A percentile compares a stretch with the other conserved stretches of the same genome.
Conservation (phyloP, 2,888 invertebrate genomes). For the Clistopyga incitator region DNA sequence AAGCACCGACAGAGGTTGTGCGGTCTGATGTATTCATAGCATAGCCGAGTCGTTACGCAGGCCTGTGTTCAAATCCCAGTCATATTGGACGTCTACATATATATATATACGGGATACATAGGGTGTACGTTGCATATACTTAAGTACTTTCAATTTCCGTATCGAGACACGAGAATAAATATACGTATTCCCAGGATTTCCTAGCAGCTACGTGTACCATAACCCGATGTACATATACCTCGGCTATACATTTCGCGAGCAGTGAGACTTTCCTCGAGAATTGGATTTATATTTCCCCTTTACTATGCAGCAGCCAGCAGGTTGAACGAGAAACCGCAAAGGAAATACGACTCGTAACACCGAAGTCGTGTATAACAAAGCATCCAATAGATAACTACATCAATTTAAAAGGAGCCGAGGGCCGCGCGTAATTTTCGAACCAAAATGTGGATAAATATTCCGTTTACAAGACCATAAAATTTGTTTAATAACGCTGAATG, state of each 20-base stretch:
- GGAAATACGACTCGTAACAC: constrained; percentile 61
- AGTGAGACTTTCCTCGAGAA: constrained; percentile 60
- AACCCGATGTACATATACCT: constrained; percentile 32
- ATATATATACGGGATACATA: constrained; percentile 33
- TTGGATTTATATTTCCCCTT: constrained; percentile 64
- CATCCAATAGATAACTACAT: constrained; percentile 47
- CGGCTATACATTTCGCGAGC: constrained; percentile 55
- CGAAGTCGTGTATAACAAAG: constrained; percentile 52
- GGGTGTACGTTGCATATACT: constrained; percentile 60
- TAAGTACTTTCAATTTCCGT: constrained; percentile 75
- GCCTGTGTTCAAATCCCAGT: constrained; percentile 57
- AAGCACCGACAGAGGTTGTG: constrained; percentile 4
- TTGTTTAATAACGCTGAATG: constrained; percentile 21
- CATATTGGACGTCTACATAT: constrained; percentile 58
- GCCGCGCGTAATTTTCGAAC: constrained; percentile 52
- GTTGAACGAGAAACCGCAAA: constrained; percentile 58
- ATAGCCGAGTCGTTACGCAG: constrained; percentile 53
- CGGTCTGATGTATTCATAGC: constrained; percentile 54
- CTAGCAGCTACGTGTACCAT: constrained; percentile 48
- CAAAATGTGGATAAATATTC: constrained; percentile 41
- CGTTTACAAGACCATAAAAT: constrained; percentile 23
- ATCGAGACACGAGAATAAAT: constrained; percentile 68
- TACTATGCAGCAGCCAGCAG: constrained; percentile 32
- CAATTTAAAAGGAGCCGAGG: constrained; percentile 50
- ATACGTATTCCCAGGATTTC: constrained; percentile 65